phyloP scores from a whole-genome alignment of 2,888 invertebrate species.

The Strigamia transsilvanica region DNA sequence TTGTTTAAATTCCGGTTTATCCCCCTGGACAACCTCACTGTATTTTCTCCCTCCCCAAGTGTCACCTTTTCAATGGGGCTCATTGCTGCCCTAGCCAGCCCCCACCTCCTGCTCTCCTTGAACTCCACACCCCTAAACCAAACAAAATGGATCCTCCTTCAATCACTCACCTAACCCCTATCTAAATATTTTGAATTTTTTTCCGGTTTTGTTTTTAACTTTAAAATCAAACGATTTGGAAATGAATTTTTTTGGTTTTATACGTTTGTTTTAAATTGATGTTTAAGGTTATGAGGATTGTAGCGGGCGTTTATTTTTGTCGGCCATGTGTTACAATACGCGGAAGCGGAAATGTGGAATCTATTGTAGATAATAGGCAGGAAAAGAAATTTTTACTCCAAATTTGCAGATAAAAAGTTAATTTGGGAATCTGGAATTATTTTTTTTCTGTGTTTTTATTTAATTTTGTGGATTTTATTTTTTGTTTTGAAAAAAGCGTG shows the following conservation, averaged over 20 bases:
- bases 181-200: slow-evolving; percentile 38
- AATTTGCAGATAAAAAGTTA: slow-evolving; percentile 6
- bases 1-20: slow-evolving; percentile 40
- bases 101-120: neutral
- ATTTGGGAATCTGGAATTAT: neutral
- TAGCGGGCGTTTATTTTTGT: neutral
- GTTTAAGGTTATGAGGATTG: neutral
- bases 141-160: slow-evolving; percentile 27
- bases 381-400: slow-evolving; percentile 27
- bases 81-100: slow-evolving; percentile 1
- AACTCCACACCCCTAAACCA: slow-evolving; percentile 34
- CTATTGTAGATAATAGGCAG: slow-evolving; percentile 17
- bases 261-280: no score
- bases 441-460: neutral
- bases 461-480: no score
- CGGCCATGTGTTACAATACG: neutral
- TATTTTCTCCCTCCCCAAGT: slow-evolving; percentile 22
- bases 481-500: neutral
- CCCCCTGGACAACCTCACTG: slow-evolving; percentile 16
- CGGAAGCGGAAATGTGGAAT: slow-evolving; percentile 24
- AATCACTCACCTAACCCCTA: slow-evolving; percentile 26
- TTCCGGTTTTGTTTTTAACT: neutral
- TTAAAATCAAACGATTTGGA: no score
- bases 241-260: no score
- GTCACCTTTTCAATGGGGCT: slow-evolving; percentile 35